These are phyloP conservation scores for Schizaphis graminum DNA, from an alignment of 2,888 invertebrate species.

Conservation along the genomic window DNA sequence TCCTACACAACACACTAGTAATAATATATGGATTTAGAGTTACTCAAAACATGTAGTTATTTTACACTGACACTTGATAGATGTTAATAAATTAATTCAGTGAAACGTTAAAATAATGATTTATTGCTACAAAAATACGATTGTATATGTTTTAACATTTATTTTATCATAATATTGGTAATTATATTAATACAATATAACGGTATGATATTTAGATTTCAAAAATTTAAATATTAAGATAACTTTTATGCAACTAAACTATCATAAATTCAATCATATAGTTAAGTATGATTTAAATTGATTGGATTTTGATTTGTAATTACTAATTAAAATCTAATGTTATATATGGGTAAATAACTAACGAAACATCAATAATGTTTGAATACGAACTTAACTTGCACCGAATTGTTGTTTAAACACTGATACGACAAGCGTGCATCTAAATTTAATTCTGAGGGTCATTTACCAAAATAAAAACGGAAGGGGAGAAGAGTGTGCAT, in stretches of 20 bases:
- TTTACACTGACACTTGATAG: background rate
- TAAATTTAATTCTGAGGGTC: constrained; percentile 65
- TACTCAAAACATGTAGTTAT: background rate
- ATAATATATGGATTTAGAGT: background rate
- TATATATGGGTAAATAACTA: background rate
- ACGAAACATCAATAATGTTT: constrained; percentile 26
- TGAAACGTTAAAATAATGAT: background rate
- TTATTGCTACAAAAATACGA: background rate
- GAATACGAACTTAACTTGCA: background rate
- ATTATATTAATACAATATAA: background rate
- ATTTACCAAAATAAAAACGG: constrained; percentile 55
- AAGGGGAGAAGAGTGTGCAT: constrained; percentile 48
- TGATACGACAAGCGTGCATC: constrained; percentile 20
- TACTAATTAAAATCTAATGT: background rate
- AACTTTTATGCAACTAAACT: background rate
- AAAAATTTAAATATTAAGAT: background rate
- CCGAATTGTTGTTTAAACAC: constrained; percentile 43
- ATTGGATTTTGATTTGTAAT: background rate
- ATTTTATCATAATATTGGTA: background rate
- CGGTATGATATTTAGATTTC: background rate
- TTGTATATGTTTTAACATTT: background rate
- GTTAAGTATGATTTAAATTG: background rate
- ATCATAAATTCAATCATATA: background rate
- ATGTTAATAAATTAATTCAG: background rate
- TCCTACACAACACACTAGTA: background rate